Conservation (phyloP, 1,140 invertebrate genomes). For the Drosophila subpulchrella region DNA sequence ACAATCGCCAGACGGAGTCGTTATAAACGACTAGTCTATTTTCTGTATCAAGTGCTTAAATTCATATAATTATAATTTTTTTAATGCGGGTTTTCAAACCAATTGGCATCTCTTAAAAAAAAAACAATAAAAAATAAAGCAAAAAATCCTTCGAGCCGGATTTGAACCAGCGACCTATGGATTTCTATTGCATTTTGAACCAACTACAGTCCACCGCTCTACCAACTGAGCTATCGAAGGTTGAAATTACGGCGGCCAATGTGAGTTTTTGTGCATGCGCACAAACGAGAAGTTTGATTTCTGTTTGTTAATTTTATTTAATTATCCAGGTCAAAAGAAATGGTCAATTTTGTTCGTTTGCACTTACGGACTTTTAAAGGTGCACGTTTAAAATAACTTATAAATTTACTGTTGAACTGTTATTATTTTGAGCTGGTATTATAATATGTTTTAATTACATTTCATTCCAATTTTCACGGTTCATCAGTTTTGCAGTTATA, state of each 20-base stretch:
- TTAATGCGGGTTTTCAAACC: too few relatives aligned
- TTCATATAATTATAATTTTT: too few relatives aligned
- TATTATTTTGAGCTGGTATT: too few relatives aligned
- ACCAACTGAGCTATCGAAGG: constrained; percentile 95
- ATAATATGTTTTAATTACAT: too few relatives aligned
- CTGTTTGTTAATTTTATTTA: neutral
- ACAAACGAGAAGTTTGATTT: neutral
- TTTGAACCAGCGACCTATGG: constrained; percentile 91
- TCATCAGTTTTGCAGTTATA: too few relatives aligned
- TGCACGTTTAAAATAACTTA: too few relatives aligned
- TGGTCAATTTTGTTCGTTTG: neutral
- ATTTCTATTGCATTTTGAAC: constrained; percentile 67
- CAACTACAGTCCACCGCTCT: constrained; percentile 94
- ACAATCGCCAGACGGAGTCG: too few relatives aligned
- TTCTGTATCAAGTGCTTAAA: too few relatives aligned
- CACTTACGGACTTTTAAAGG: neutral
- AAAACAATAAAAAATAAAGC: neutral
- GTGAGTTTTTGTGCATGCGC: neutral
- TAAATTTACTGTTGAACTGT: too few relatives aligned
- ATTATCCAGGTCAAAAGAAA: neutral
- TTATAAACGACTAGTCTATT: too few relatives aligned
- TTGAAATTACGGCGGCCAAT: constrained; percentile 10
- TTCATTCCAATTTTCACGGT: too few relatives aligned
- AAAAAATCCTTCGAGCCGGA: constrained; percentile 88
- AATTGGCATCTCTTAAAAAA: neutral